Evolutionary conservation across 2,888 invertebrate species (phyloP).

Genomic region (Dasypolia templi): DNA sequence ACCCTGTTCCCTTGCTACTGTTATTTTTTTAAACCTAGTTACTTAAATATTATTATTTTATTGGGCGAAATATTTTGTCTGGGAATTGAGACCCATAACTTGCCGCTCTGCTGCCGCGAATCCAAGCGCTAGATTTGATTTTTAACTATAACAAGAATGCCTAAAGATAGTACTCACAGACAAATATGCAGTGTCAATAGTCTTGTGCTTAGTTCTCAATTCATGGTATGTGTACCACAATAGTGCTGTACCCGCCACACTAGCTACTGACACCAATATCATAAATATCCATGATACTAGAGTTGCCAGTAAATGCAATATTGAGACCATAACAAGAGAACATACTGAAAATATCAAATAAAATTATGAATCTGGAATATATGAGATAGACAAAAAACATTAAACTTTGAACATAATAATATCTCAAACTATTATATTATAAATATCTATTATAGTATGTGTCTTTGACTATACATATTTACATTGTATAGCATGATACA

Average conservation of each 20-base stretch:
- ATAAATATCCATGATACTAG: constrained; percentile 97
- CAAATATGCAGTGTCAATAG: constrained; percentile 79
- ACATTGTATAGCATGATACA: constrained; percentile 12
- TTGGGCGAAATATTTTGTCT: background rate
- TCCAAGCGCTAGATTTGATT: background rate
- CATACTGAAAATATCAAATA: constrained; percentile 91
- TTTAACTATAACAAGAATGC: background rate
- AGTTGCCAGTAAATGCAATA: constrained; percentile 95
- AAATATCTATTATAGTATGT: background rate
- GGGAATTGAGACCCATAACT: background rate
- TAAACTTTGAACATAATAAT: background rate
- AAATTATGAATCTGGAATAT: background rate
- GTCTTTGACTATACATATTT: background rate
- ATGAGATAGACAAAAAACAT: background rate
- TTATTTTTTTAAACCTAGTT: background rate
- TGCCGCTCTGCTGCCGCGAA: background rate
- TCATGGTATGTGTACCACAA: constrained; percentile 97
- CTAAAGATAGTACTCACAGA: constrained; percentile 77
- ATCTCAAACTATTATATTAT: background rate
- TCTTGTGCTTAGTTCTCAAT: constrained; percentile 91
- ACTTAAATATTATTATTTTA: background rate
- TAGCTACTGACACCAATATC: constrained; percentile 94
- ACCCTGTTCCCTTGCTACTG: background rate
- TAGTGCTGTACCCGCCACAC: constrained; percentile 94
- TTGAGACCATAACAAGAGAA: constrained; percentile 95